These are phyloP conservation scores for Malacoctenus gilli DNA, from an alignment of 2,797 vertebrate genomes.

Conservation along the genomic window DNA sequence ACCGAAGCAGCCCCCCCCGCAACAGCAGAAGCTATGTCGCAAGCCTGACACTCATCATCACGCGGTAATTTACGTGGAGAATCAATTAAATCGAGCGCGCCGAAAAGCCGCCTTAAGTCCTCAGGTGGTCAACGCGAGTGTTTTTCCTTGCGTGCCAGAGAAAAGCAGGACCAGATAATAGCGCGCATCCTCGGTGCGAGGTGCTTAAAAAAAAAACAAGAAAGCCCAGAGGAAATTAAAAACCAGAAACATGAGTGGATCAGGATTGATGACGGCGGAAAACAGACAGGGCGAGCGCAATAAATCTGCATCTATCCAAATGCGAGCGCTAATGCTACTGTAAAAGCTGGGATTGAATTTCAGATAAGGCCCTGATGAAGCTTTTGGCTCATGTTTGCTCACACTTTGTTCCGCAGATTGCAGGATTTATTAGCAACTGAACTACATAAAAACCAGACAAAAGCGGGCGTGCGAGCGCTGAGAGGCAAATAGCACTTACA, in stretches of 20 bases:
- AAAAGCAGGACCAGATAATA: not conserved
- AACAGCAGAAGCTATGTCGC: constrained; percentile 13
- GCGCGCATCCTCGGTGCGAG: not conserved
- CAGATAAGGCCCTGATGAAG: constrained; percentile 1
- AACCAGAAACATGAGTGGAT: not conserved
- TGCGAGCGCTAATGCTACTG: not conserved
- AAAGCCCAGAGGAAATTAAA: not conserved
- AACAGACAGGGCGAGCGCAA: not conserved
- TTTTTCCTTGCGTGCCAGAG: not conserved
- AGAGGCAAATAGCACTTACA: constrained; percentile 14
- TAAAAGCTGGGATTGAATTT: constrained; percentile 2
- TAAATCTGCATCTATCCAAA: constrained; percentile 1
- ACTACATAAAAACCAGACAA: constrained; percentile 18
- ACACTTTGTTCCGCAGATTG: constrained; percentile 8
- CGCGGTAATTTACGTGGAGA: constrained; percentile 21
- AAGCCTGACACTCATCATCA: constrained; percentile 37
- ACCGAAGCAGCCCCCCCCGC: constrained; percentile 22
- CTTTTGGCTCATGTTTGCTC: constrained; percentile 2
- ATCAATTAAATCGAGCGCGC: constrained; percentile 31
- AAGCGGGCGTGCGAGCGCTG: not conserved
- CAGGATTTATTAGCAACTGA: constrained; percentile 29
- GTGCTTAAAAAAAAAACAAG: not conserved
- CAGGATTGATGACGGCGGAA: not conserved
- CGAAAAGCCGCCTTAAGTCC: constrained; percentile 2
- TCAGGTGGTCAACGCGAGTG: constrained; percentile 8